Percentiles rank a stretch among this genome's conserved stretches.
Conservation (phyloP, 2,113 vertebrate genomes). For the Acinonyx jubatus region DNA sequence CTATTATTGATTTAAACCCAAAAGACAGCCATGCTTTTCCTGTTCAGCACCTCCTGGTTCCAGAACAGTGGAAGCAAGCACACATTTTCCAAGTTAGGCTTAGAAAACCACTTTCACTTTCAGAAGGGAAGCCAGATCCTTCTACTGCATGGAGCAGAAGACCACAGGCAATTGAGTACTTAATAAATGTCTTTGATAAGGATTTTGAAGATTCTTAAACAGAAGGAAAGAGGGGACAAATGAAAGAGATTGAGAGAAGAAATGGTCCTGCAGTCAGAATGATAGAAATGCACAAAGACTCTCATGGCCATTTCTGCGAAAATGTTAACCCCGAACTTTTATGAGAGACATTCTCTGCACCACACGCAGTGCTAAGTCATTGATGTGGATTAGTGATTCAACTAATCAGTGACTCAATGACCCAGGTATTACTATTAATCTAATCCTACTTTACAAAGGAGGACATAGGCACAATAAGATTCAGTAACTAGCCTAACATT, state of each 20-base stretch:
- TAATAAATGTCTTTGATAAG: background rate
- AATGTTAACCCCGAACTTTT: background rate
- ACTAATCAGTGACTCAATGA: background rate
- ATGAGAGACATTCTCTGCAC: background rate
- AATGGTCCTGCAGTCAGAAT: background rate
- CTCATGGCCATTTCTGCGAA: background rate
- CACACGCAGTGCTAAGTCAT: background rate
- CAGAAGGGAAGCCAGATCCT: background rate
- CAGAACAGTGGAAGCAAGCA: background rate
- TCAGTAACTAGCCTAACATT: background rate
- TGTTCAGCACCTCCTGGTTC: background rate
- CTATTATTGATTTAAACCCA: background rate
- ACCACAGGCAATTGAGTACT: background rate
- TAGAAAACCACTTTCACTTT: constrained; percentile 20
- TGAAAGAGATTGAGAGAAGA: background rate
- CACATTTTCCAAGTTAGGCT: background rate
- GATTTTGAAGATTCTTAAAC: constrained; percentile 1
- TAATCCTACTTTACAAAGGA: background rate
- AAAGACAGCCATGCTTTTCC: background rate
- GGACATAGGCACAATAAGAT: background rate
- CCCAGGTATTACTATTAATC: background rate
- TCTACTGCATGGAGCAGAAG: background rate
- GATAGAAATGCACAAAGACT: background rate
- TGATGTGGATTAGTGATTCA: background rate
- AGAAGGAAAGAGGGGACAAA: background rate